These are phyloP conservation scores for Saguinus midas DNA, from an alignment of 2,113 vertebrate genomes.

Conservation along the genomic window DNA sequence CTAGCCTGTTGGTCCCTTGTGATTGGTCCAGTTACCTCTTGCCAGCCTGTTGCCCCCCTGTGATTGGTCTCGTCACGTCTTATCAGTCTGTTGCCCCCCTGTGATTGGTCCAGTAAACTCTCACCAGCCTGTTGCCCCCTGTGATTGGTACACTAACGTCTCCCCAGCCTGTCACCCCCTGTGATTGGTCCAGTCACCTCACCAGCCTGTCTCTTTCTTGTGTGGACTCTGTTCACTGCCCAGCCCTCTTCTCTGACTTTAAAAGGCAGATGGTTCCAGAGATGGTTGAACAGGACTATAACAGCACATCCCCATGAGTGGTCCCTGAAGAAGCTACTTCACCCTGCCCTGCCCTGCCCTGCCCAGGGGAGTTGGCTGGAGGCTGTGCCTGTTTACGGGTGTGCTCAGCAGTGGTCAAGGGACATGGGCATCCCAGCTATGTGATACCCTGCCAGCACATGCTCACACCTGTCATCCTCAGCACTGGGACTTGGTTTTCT, in stretches of 20 bases:
- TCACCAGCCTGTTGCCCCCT: no score
- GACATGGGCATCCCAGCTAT: constrained; percentile 17
- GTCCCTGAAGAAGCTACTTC: neutral
- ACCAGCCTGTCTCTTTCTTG: neutral
- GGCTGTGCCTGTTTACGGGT: neutral
- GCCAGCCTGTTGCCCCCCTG: no score
- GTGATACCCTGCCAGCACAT: constrained; percentile 71
- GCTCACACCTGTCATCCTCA: constrained; percentile 84
- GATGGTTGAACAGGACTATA: neutral
- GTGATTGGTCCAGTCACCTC: neutral
- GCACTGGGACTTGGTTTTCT: constrained; percentile 52
- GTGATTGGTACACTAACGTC: no score
- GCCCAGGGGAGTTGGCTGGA: neutral
- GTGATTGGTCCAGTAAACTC: no score
- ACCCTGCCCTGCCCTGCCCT: neutral
- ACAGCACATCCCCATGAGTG: accelerated
- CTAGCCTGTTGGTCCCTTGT: neutral
- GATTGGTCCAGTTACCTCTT: no score
- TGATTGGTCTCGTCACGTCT: no score
- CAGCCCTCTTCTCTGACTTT: constrained; percentile 12
- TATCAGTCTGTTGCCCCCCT: no score
- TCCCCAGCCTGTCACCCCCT: neutral
- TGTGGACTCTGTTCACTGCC: neutral
- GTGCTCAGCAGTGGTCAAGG: neutral
- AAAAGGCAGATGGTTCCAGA: constrained; percentile 29